phyloP scores from a whole-genome alignment of 2,113 vertebrate genomes.

The Tylochromis polylepis region DNA sequence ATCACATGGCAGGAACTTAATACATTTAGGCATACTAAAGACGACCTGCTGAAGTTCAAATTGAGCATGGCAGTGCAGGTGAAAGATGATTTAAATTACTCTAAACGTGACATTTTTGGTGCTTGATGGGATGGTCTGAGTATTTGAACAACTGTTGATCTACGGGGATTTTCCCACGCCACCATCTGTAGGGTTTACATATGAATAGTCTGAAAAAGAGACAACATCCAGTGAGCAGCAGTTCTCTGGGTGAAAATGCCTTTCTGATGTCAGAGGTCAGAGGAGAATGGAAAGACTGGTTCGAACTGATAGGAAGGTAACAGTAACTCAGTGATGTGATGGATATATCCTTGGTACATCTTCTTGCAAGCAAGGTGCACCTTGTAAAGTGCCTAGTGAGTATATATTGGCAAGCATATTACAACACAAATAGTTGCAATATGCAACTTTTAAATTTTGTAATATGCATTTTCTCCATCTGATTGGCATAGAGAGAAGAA shows the following conservation, averaged over 20 bases:
- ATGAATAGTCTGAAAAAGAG: too few relatives aligned
- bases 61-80: background rate
- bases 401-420: background rate
- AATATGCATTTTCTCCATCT: background rate
- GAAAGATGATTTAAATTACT: background rate
- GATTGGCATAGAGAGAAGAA: background rate
- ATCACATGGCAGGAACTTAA: background rate
- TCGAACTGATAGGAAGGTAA: background rate
- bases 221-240: background rate
- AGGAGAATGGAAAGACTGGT: background rate
- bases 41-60: background rate
- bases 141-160: background rate
- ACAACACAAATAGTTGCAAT: background rate
- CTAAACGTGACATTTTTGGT: background rate
- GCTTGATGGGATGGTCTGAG: background rate
- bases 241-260: background rate
- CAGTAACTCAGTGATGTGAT: background rate
- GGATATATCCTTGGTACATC: too few relatives aligned
- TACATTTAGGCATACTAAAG: background rate
- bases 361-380: background rate
- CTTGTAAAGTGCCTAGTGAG: background rate
- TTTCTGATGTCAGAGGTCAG: background rate
- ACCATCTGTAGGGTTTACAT: too few relatives aligned
- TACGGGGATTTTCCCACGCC: too few relatives aligned
- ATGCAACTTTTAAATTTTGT: background rate